These are phyloP conservation scores for Bergia sp. DNA, from an alignment of 92 coral and sea anemone genomes.

Conservation along the genomic window DNA sequence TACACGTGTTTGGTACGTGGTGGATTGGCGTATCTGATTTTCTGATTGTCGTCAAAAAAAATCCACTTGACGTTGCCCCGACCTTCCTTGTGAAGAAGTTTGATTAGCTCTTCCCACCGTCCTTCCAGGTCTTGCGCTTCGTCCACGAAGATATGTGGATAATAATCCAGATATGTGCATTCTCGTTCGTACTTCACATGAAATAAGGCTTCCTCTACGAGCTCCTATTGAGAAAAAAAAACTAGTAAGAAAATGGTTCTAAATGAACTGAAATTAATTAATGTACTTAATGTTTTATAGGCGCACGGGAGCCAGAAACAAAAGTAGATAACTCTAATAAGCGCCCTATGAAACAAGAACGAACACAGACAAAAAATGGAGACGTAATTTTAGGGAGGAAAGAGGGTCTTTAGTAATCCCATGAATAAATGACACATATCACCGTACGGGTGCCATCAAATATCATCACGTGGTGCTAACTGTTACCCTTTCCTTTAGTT, in stretches of 20 bases:
- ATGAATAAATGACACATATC: too few relatives aligned
- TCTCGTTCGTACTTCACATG: neutral
- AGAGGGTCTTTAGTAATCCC: too few relatives aligned
- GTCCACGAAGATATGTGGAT: conserved; percentile 39
- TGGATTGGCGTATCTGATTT: neutral
- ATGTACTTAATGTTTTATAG: too few relatives aligned
- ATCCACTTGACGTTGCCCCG: conserved; percentile 11
- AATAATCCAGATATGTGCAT: neutral
- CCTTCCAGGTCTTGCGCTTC: conserved; percentile 54
- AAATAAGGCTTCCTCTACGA: neutral
- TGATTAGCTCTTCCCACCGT: conserved; percentile 37
- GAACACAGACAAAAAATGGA: too few relatives aligned
- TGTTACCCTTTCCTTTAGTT: too few relatives aligned
- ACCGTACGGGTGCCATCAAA: too few relatives aligned
- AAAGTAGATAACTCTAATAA: too few relatives aligned
- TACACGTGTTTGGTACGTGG: conserved; percentile 1
- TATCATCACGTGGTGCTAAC: too few relatives aligned
- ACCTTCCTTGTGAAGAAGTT: conserved; percentile 45
- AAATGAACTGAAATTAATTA: too few relatives aligned
- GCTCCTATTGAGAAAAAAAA: neutral
- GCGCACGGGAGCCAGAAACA: too few relatives aligned
- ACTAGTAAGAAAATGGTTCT: neutral
- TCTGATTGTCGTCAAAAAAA: conserved; percentile 49
- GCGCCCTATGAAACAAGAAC: too few relatives aligned
- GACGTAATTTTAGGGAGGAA: too few relatives aligned